Conservation (phyloP, 2,888 invertebrate species). For the Physocephala rufipes region DNA sequence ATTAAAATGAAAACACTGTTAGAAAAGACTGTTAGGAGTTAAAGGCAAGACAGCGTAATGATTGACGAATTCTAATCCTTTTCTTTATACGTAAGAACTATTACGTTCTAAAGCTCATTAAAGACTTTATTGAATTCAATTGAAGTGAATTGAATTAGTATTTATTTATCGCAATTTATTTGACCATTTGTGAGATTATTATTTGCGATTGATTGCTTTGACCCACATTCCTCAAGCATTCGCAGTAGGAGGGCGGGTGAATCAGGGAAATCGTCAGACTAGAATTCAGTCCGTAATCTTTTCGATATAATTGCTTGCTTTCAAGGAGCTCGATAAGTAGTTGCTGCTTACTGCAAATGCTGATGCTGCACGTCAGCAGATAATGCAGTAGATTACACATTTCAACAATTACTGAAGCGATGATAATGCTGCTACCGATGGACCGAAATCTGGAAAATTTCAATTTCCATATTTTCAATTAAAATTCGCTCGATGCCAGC, state of each 20-base stretch:
- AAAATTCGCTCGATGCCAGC: constrained; percentile 20
- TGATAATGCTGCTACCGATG: constrained; percentile 24
- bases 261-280: background rate
- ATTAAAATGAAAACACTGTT: too few species aligned
- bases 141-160: too few species aligned
- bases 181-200: too few species aligned
- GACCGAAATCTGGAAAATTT: constrained; percentile 24
- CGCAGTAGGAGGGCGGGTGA: background rate
- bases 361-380: constrained; percentile 10
- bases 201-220: constrained; percentile 14
- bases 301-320: constrained; percentile 18
- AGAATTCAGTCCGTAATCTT: constrained; percentile 16
- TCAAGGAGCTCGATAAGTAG: background rate
- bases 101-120: too few species aligned
- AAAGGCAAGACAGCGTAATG: too few species aligned
- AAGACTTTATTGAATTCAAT: too few species aligned
- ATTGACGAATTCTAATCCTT: too few species aligned
- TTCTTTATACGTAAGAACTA: too few species aligned
- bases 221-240: background rate
- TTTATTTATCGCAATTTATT: too few species aligned
- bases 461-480: constrained; percentile 31
- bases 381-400: constrained; percentile 31
- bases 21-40: too few species aligned
- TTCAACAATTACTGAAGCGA: constrained; percentile 32
- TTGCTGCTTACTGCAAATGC: background rate